Percentiles rank a stretch among this genome's conserved stretches.
Evolutionary conservation across 2,888 invertebrate genomes (phyloP).

Genomic region (Megalurothrips usitatus): DNA sequence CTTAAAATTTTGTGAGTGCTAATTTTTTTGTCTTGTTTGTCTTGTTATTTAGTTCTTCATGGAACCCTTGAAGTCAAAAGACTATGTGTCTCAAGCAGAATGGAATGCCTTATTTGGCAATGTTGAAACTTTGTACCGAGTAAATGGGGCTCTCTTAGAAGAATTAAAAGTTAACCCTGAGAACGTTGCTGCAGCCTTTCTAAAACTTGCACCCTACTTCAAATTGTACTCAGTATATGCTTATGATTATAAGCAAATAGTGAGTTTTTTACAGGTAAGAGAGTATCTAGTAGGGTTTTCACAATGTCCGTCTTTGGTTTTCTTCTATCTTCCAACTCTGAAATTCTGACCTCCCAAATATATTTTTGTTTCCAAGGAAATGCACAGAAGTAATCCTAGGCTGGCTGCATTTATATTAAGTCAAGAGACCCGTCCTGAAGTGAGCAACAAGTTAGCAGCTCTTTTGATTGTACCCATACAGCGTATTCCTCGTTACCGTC

Average conservation of each 20-base stretch:
- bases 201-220: conserved; percentile 68
- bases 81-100: conserved; percentile 50
- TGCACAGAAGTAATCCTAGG: conserved; percentile 51
- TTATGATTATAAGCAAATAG: conserved; percentile 62
- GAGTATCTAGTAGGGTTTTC: not conserved
- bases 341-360: not conserved
- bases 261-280: conserved; percentile 57
- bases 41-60: conserved; percentile 52
- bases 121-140: conserved; percentile 58
- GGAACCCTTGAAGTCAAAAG: conserved; percentile 53
- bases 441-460: conserved; percentile 64
- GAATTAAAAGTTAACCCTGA: conserved; percentile 54
- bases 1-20: conserved; percentile 15
- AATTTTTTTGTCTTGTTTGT: not conserved
- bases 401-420: conserved; percentile 56
- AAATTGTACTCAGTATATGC: conserved; percentile 75
- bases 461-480: conserved; percentile 74
- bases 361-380: conserved; percentile 45
- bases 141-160: conserved; percentile 58
- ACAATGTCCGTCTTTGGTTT: not conserved
- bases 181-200: conserved; percentile 62
- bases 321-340: not conserved
- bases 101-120: conserved; percentile 59
- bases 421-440: conserved; percentile 66
- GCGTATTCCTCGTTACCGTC: conserved; percentile 68